A percentile compares a stretch with the other conserved stretches of the same genome.
These are phyloP conservation scores for Drosophila atripex DNA, from an alignment of 2,888 invertebrate species.

Conservation along the genomic window DNA sequence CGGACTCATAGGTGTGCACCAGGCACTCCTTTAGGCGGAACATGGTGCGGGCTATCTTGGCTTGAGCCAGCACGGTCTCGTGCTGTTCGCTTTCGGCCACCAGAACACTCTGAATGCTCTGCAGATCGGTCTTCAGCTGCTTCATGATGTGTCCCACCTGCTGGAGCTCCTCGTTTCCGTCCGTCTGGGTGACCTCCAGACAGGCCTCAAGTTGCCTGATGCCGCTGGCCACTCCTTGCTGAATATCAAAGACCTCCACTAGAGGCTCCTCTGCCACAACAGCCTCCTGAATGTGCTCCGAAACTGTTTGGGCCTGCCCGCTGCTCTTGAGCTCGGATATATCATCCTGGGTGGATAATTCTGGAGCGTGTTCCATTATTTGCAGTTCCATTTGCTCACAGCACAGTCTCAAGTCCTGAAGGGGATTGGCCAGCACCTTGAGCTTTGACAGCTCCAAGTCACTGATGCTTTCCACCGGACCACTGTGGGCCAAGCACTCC, in stretches of 20 bases:
- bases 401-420: constrained; percentile 78
- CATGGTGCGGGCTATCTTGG: constrained; percentile 80
- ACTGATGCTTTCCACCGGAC: constrained; percentile 55
- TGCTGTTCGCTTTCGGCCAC: constrained; percentile 56
- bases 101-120: constrained; percentile 65
- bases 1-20: constrained; percentile 82
- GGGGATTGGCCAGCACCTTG: constrained; percentile 70
- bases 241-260: constrained; percentile 56
- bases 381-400: constrained; percentile 72
- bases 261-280: constrained; percentile 36
- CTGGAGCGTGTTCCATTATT: constrained; percentile 84
- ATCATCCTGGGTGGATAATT: constrained; percentile 86
- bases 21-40: constrained; percentile 82
- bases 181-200: constrained; percentile 63
- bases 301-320: constrained; percentile 71
- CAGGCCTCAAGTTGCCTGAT: constrained; percentile 81
- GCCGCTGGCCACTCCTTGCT: constrained; percentile 72
- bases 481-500: constrained; percentile 67
- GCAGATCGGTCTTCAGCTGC: constrained; percentile 72
- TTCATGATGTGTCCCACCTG: constrained; percentile 73
- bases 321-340: constrained; percentile 86
- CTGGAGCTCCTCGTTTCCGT: constrained; percentile 64
- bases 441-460: constrained; percentile 65
- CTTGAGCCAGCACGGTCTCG: constrained; percentile 68
- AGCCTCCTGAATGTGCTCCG: constrained; percentile 78